These are phyloP conservation scores for Pseudorectes ferrugineus DNA, from an alignment of 2,113 vertebrate species.

Conservation along the genomic window DNA sequence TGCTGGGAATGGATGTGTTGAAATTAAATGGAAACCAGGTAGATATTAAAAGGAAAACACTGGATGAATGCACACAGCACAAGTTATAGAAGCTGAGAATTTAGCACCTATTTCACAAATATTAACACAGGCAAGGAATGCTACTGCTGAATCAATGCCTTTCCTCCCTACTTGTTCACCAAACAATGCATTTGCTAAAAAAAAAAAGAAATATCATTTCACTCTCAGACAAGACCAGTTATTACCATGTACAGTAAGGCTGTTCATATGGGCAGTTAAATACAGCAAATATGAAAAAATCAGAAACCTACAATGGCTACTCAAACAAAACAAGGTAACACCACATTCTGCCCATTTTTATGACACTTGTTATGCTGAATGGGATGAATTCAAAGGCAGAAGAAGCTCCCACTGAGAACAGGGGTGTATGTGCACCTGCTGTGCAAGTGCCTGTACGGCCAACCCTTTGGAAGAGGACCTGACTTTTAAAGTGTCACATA, in stretches of 20 bases:
- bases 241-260: not conserved
- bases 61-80: not conserved
- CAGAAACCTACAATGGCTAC: not conserved
- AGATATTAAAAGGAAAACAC: not conserved
- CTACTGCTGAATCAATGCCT: not conserved
- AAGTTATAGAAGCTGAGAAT: not conserved
- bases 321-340: not conserved
- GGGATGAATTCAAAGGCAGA: not conserved
- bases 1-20: not conserved
- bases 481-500: not conserved
- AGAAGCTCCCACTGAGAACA: not conserved
- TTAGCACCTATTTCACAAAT: not conserved
- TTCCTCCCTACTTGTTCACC: not conserved
- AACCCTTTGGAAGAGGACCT: not conserved
- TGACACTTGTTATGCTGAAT: not conserved
- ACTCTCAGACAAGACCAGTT: not conserved
- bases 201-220: not conserved
- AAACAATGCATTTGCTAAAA: not conserved
- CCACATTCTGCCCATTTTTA: not conserved
- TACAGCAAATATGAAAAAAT: not conserved
- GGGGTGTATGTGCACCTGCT: too few relatives aligned
- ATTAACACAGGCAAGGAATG: not conserved
- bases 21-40: not conserved
- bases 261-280: not conserved
- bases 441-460: not conserved